phyloP scores from a whole-genome alignment of 1,140 invertebrate species.

The Drosophila neocordata region DNA sequence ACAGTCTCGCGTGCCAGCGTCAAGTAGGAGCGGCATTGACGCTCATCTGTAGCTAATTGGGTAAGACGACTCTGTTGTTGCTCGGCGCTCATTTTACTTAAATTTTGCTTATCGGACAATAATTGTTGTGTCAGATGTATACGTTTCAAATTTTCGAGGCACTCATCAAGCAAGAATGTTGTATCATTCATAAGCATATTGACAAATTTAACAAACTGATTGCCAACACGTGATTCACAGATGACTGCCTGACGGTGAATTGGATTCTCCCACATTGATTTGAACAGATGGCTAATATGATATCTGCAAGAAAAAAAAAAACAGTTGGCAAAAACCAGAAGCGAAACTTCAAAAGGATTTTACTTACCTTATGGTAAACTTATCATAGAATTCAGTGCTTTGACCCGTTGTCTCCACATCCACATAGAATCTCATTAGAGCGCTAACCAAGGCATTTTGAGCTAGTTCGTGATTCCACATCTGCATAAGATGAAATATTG shows the following conservation, averaged over 20 bases:
- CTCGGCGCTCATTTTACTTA: constrained; percentile 87
- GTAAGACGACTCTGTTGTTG: constrained; percentile 90
- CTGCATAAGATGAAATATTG: constrained; percentile 70
- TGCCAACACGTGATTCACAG: constrained; percentile 91
- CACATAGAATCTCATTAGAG: constrained; percentile 99
- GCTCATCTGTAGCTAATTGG: constrained; percentile 94
- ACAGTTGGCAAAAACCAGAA: no score
- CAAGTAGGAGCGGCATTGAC: constrained; percentile 97
- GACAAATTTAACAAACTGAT: constrained; percentile 98
- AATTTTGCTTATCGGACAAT: constrained; percentile 88
- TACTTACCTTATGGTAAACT: constrained; percentile 94
- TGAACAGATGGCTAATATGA: constrained; percentile 98
- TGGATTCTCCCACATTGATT: constrained; percentile 91
- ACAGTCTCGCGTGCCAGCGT: constrained; percentile 97
- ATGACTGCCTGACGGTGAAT: constrained; percentile 88
- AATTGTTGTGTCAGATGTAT: constrained; percentile 96
- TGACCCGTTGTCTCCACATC: constrained; percentile 99
- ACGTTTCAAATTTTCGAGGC: constrained; percentile 95
- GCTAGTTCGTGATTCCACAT: constrained; percentile 95
- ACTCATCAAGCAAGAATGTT: constrained; percentile 98
- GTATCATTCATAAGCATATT: constrained; percentile 99
- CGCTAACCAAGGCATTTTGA: constrained; percentile 90
- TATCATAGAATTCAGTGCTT: constrained; percentile 99
- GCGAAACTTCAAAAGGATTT: not conserved
- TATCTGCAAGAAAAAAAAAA: constrained; percentile 84